Evolutionary conservation across 2,797 vertebrate genomes (phyloP).

Genomic region (Rachycentron canadum): DNA sequence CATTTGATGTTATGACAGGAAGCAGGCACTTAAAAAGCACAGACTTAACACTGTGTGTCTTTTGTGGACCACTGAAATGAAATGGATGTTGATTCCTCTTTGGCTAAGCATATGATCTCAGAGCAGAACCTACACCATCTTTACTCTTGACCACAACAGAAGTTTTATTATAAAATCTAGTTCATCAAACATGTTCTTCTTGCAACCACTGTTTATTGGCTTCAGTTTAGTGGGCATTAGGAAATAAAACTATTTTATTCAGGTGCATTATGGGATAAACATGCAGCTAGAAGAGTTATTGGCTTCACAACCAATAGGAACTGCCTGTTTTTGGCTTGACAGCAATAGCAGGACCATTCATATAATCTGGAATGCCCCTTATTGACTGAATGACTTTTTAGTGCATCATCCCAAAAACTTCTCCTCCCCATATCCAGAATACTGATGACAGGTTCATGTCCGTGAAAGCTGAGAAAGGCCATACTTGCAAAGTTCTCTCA

Average conservation of each 20-base stretch:
- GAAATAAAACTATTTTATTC: neutral
- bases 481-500: too few relatives aligned
- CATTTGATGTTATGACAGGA: slow-evolving; percentile 63
- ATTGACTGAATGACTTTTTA: too few relatives aligned
- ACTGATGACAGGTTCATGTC: too few relatives aligned
- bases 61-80: slow-evolving; percentile 36
- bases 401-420: neutral
- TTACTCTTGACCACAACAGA: slow-evolving; percentile 16
- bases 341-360: too few relatives aligned
- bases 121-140: slow-evolving; percentile 21
- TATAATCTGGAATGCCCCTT: too few relatives aligned
- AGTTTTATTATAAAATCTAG: neutral
- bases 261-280: neutral
- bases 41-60: slow-evolving; percentile 41
- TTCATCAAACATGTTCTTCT: neutral
- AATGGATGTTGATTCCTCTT: slow-evolving; percentile 46
- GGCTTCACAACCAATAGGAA: neutral
- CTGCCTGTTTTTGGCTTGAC: too few relatives aligned
- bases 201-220: neutral
- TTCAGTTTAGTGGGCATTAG: slow-evolving; percentile 6
- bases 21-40: slow-evolving; percentile 55
- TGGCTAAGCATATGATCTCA: slow-evolving; percentile 46
- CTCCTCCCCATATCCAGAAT: neutral
- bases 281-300: neutral
- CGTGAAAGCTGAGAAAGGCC: too few relatives aligned